Percentiles rank a stretch among this genome's conserved stretches.
Conservation (phyloP, 2,888 invertebrate species). For the Sussaba pulchella region DNA sequence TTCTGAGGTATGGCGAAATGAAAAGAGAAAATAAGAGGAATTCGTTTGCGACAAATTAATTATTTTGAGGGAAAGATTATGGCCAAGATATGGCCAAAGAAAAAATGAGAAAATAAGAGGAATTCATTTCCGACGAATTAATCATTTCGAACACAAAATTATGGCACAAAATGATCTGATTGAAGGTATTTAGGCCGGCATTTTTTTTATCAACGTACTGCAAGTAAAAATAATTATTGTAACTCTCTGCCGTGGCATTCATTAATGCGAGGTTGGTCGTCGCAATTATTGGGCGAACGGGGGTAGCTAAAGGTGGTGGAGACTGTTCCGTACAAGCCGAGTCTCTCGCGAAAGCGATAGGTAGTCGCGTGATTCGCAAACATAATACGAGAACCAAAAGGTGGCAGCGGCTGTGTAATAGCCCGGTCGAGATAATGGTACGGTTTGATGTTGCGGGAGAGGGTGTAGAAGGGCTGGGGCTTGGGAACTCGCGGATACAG, state of each 20-base stretch:
- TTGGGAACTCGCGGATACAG: constrained; percentile 29
- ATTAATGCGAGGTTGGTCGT: constrained; percentile 22
- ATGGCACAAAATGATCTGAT: too few relatives aligned
- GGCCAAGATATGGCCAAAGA: too few relatives aligned
- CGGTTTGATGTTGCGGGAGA: constrained; percentile 71
- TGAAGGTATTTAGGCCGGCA: too few relatives aligned
- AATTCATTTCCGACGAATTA: too few relatives aligned
- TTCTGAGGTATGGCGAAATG: too few relatives aligned
- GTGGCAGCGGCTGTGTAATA: constrained; percentile 78
- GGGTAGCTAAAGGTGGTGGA: not conserved
- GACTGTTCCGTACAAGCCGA: constrained; percentile 13
- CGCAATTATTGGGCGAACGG: constrained; percentile 16
- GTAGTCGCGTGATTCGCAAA: constrained; percentile 78
- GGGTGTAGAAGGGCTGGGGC: constrained; percentile 15
- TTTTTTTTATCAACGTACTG: constrained; percentile 2
- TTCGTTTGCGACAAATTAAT: too few relatives aligned
- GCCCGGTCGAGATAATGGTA: constrained; percentile 78
- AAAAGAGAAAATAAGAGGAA: too few relatives aligned
- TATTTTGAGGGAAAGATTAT: too few relatives aligned
- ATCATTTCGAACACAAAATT: too few relatives aligned
- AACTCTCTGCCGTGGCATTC: constrained; percentile 9
- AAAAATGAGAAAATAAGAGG: too few relatives aligned
- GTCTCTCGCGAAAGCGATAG: constrained; percentile 47
- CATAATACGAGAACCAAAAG: constrained; percentile 79
- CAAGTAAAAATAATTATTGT: constrained; percentile 27